Evolutionary conservation across 2,113 vertebrate genomes (phyloP).

Genomic region (Forbesichthys papilliferus): DNA sequence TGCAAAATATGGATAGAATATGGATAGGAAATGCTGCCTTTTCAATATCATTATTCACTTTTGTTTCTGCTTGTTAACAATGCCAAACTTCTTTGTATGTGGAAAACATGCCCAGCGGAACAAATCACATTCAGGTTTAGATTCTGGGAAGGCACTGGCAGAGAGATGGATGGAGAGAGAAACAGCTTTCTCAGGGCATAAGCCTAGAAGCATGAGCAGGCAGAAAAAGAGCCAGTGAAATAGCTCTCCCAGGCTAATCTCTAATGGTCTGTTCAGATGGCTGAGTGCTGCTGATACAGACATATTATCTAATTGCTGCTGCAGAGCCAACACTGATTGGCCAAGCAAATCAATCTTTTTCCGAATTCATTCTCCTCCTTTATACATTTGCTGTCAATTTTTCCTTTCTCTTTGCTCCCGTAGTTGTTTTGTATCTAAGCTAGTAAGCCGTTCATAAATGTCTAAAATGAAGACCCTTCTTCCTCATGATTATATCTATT

Average conservation of each 20-base stretch:
- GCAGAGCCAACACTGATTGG: conserved; percentile 56
- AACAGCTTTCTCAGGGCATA: not conserved
- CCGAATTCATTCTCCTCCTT: not conserved
- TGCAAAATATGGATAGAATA: too few relatives aligned
- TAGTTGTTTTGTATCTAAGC: not conserved
- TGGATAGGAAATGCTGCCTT: not conserved
- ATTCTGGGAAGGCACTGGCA: not conserved
- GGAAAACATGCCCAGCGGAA: too few relatives aligned
- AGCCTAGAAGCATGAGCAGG: not conserved
- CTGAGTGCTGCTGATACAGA: conserved; percentile 60
- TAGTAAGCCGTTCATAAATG: too few relatives aligned
- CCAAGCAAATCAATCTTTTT: conserved; percentile 58
- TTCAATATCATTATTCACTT: not conserved
- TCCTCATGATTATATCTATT: too few relatives aligned
- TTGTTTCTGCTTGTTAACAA: not conserved
- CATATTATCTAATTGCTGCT: conserved; percentile 74
- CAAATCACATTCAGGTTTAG: too few relatives aligned
- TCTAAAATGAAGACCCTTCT: too few relatives aligned
- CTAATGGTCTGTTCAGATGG: conserved; percentile 54
- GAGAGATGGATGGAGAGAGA: not conserved
- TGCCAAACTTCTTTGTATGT: too few relatives aligned
- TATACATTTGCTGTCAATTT: conserved; percentile 34
- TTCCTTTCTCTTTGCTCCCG: not conserved
- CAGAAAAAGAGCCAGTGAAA: conserved; percentile 5
- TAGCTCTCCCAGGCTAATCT: conserved; percentile 51